Percentiles rank a stretch among this genome's conserved stretches.
These are phyloP conservation scores for Ailuropoda melanoleuca DNA, from an alignment of 2,113 vertebrate genomes.

Conservation along the genomic window DNA sequence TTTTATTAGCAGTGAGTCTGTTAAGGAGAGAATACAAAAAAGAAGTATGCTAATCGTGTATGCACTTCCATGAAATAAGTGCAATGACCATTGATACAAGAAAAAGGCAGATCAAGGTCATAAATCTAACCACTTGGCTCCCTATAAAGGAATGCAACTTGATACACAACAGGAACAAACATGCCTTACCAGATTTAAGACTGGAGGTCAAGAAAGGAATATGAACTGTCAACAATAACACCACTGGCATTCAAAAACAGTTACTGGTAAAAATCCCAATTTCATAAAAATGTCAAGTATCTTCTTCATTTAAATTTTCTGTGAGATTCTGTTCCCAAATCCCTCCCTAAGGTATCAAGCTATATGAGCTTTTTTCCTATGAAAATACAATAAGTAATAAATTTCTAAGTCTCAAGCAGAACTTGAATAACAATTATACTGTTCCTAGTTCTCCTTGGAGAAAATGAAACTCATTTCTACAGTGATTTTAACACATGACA, in stretches of 20 bases:
- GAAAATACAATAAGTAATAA: background rate
- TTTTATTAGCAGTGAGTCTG: background rate
- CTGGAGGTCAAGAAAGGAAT: background rate
- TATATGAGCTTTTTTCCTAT: background rate
- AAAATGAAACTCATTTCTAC: constrained; percentile 45
- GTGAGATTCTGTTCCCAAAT: constrained; percentile 15
- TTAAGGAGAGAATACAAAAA: background rate
- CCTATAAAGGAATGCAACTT: background rate
- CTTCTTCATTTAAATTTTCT: constrained; percentile 21
- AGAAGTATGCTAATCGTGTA: background rate
- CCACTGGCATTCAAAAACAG: background rate
- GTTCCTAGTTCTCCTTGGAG: background rate
- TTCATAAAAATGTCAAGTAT: constrained; percentile 25
- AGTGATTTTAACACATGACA: background rate
- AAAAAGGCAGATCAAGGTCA: background rate
- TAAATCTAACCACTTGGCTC: background rate
- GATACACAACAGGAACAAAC: background rate
- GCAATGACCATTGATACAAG: background rate
- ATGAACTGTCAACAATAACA: background rate
- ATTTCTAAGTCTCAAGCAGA: background rate
- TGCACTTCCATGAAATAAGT: background rate
- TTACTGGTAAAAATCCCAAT: constrained; percentile 15
- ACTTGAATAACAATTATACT: constrained; percentile 20
- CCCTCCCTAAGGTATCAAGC: background rate
- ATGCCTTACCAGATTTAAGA: background rate